phyloP scores from a whole-genome alignment of 2,113 vertebrate species.

The Thunnus thynnus region DNA sequence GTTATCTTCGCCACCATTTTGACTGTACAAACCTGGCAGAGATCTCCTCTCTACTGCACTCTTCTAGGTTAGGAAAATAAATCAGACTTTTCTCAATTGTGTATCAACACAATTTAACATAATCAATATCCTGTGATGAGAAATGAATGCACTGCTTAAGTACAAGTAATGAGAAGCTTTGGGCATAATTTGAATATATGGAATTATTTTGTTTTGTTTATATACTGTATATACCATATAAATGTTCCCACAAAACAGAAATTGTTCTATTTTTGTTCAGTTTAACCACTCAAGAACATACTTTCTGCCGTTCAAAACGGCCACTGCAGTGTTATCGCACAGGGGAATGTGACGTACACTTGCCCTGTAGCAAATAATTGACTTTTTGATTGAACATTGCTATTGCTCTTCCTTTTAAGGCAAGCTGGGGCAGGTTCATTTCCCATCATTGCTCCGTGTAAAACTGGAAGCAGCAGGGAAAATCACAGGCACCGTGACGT shows the following conservation, averaged over 20 bases:
- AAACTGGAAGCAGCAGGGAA: slow-evolving; percentile 69
- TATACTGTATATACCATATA: background rate
- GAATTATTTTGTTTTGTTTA: too few species aligned
- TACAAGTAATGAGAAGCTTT: background rate
- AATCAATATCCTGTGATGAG: background rate
- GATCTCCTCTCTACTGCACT: too few species aligned
- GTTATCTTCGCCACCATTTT: too few species aligned
- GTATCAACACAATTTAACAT: background rate
- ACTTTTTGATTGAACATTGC: slow-evolving; percentile 52
- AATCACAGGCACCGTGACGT: slow-evolving; percentile 71
- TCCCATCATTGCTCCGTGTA: slow-evolving; percentile 74
- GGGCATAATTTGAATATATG: background rate
- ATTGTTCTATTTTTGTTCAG: background rate
- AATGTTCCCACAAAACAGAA: background rate
- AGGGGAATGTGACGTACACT: slow-evolving; percentile 49
- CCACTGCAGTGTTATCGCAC: slow-evolving; percentile 47
- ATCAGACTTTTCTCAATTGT: background rate
- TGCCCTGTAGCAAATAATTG: slow-evolving; percentile 48
- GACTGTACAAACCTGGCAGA: too few species aligned
- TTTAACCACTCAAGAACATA: background rate
- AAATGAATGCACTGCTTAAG: too few species aligned
- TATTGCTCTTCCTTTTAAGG: slow-evolving; percentile 79
- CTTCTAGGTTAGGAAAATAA: background rate
- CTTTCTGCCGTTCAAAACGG: background rate
- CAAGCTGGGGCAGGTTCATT: slow-evolving; percentile 61